Evolutionary conservation across 2,113 vertebrate genomes (phyloP), one percentile per base, ranked within the genome.

Genomic region (Poeciliopsis turrubarensis): DNA sequence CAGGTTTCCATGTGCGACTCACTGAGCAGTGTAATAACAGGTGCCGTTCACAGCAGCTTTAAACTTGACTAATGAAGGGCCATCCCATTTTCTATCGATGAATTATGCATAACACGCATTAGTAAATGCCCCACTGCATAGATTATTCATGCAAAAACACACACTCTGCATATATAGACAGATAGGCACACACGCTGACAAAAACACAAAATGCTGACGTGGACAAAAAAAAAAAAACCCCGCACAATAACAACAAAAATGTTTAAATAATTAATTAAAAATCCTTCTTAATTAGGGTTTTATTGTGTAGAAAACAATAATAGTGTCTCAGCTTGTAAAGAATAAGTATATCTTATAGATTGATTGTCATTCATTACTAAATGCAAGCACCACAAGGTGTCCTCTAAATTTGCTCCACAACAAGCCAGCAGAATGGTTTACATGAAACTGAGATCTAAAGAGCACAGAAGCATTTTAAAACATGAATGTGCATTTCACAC

Each of bases 51-150:
- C 31, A 32, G 30, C 30, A 17, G 73, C 70, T 68, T 77, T 79
- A 75, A 32, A 25, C 87, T 86, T 71, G 51, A 82, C 87, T 89
- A 91, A 90, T 91, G 83, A 91, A 90, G 87, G 67, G 82, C 51
- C 86, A 81, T 70, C 81, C 73, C 75, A 82, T 87, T 75, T 83
- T 81, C 77, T 60, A 76, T 74, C 74, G 80, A 77, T 91, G 83
- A 91, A 91, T 90, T 79, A 91, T 91, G 80, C 84, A 91, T 85
- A 70, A 68, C 82, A 69, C 73, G 37, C 60, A 81, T 85, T 77
- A 76, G 72, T 87, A 81, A 87, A 91, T 0, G 74, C 81, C 70
- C 60, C 66, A 65, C 66, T 75, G 88, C 83, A 87, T 83, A 74
- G 81, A 87, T 86, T 82, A 86, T 86, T 90, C 79, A 87, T 80